Percentiles rank a stretch among this genome's conserved stretches.
Evolutionary conservation across 2,113 vertebrate species (phyloP).

Genomic region (Carassius auratus): DNA sequence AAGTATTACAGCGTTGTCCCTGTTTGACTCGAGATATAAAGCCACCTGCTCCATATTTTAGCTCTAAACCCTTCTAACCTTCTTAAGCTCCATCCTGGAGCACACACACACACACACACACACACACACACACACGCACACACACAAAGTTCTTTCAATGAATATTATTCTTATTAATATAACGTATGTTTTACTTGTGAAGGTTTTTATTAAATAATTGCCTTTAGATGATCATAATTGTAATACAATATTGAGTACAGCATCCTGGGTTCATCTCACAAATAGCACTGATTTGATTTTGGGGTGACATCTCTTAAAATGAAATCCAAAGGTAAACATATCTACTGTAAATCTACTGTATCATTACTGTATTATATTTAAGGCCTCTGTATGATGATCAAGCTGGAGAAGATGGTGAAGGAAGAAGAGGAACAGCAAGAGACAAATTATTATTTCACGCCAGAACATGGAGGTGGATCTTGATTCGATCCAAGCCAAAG

Average conservation of each 20-base stretch:
- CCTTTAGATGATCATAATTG: background rate
- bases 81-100: conserved; percentile 45
- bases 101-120: no score
- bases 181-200: background rate
- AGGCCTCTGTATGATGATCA: no score
- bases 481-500: conserved; percentile 65
- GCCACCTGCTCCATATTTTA: conserved; percentile 51
- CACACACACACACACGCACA: no score
- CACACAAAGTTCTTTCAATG: background rate
- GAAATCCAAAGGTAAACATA: background rate
- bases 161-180: background rate
- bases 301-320: background rate
- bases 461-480: conserved; percentile 72
- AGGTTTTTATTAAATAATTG: background rate
- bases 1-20: conserved; percentile 38
- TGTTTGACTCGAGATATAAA: conserved; percentile 50
- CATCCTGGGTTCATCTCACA: background rate
- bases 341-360: no score
- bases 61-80: conserved; percentile 53
- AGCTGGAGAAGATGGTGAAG: conserved; percentile 73
- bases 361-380: no score
- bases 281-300: background rate
- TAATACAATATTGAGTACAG: no score
- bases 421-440: conserved; percentile 76
- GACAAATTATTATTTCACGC: conserved; percentile 64